Evolutionary conservation across 1,140 invertebrate genomes (phyloP).

Genomic region (Scaptodrosophila lebanonensis): DNA sequence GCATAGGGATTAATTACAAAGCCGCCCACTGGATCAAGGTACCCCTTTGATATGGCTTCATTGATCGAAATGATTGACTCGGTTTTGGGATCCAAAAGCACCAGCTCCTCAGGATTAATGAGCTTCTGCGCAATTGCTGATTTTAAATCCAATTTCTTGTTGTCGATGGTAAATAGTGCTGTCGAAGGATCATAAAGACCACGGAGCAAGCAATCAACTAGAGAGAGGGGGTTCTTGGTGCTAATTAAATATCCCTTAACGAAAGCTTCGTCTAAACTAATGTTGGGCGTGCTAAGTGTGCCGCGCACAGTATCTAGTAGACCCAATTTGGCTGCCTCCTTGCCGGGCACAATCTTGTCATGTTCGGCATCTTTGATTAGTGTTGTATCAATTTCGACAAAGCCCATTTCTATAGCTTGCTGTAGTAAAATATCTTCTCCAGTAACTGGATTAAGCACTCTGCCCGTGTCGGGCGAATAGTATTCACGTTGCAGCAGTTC

Average conservation of each 20-base stretch:
- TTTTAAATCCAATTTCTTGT: conserved; percentile 85
- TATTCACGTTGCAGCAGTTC: conserved; percentile 88
- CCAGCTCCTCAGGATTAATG: conserved; percentile 87
- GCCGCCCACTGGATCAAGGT: conserved; percentile 89
- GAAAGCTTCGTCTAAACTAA: conserved; percentile 86
- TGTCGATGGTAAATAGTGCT: conserved; percentile 86
- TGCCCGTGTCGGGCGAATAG: conserved; percentile 86
- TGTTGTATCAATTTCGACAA: conserved; percentile 84
- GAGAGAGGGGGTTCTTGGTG: conserved; percentile 86
- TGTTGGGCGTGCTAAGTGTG: conserved; percentile 83
- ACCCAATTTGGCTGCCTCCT: conserved; percentile 83
- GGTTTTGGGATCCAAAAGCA: conserved; percentile 87
- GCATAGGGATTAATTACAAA: conserved; percentile 86
- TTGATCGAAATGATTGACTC: conserved; percentile 87
- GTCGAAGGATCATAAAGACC: conserved; percentile 88
- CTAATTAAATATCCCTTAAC: conserved; percentile 87
- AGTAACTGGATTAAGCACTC: conserved; percentile 88
- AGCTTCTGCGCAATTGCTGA: conserved; percentile 87
- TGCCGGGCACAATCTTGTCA: conserved; percentile 82
- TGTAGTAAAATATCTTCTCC: conserved; percentile 85
- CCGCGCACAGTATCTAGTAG: conserved; percentile 85
- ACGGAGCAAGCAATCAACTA: conserved; percentile 91
- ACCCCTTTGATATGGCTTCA: conserved; percentile 88
- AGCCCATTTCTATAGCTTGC: conserved; percentile 84
- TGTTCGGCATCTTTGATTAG: conserved; percentile 86